These are phyloP conservation scores for Drosophila athabasca DNA, from an alignment of 1,140 invertebrate genomes.

Conservation along the genomic window DNA sequence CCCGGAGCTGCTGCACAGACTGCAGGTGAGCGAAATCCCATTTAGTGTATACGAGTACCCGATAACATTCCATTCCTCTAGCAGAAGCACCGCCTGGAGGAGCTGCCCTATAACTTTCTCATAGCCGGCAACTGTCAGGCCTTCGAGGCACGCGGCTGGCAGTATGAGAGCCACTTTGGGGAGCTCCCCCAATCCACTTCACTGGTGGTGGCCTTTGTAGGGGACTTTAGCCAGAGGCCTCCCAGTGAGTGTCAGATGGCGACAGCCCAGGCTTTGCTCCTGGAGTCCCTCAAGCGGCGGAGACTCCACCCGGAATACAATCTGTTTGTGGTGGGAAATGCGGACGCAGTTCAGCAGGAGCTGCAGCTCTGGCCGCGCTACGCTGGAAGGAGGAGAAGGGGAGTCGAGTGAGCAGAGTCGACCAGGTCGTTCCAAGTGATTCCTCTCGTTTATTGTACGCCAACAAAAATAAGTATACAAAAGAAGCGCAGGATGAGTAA, in stretches of 20 bases:
- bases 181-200: slow-evolving; percentile 47
- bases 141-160: slow-evolving; percentile 75
- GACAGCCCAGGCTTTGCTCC: slow-evolving; percentile 54
- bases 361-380: slow-evolving; percentile 56
- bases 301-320: slow-evolving; percentile 53
- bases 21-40: slow-evolving; percentile 59
- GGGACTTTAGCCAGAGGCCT: slow-evolving; percentile 47
- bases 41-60: no score
- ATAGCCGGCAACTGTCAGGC: slow-evolving; percentile 68
- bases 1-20: slow-evolving; percentile 33
- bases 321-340: slow-evolving; percentile 13
- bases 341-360: slow-evolving; percentile 40
- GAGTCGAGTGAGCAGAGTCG: slow-evolving; percentile 26
- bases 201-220: slow-evolving; percentile 67
- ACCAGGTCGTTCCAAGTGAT: slow-evolving; percentile 21
- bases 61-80: not conserved
- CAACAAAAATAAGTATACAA: slow-evolving; percentile 58
- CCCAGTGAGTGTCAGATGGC: slow-evolving; percentile 58
- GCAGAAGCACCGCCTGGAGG: slow-evolving; percentile 33
- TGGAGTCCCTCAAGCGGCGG: slow-evolving; percentile 55
- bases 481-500: slow-evolving; percentile 74
- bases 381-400: slow-evolving; percentile 1
- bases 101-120: slow-evolving; percentile 77
- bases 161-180: slow-evolving; percentile 44
- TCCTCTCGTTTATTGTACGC: slow-evolving; percentile 70